These are phyloP conservation scores for Hypanus sabinus DNA, from an alignment of 2,113 vertebrate genomes.

Conservation along the genomic window DNA sequence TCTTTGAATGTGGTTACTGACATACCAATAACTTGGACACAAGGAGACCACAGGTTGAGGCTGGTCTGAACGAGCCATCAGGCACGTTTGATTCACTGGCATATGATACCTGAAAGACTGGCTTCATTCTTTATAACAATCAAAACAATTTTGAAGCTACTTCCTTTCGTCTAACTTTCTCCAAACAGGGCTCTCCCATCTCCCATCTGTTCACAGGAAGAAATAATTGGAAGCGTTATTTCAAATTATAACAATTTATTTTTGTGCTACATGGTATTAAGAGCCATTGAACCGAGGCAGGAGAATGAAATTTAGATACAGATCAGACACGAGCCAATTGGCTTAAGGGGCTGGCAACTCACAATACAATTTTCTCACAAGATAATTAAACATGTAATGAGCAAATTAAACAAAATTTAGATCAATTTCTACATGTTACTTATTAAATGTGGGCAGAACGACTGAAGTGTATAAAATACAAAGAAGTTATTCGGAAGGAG, in stretches of 20 bases:
- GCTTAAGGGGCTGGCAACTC: not conserved
- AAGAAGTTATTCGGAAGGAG: not conserved
- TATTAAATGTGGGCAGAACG: not conserved
- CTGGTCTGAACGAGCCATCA: not conserved
- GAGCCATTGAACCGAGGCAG: not conserved
- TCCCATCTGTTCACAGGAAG: not conserved
- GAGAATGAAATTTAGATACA: not conserved
- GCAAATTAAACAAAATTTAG: not conserved
- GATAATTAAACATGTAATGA: conserved; percentile 18
- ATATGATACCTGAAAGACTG: not conserved
- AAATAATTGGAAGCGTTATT: not conserved
- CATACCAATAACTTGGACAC: not conserved
- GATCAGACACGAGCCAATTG: not conserved
- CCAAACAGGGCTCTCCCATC: not conserved
- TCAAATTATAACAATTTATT: not conserved
- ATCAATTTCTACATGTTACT: not conserved
- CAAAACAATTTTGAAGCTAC: not conserved
- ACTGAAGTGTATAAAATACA: not conserved
- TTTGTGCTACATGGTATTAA: not conserved
- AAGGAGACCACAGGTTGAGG: not conserved
- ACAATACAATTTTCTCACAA: not conserved
- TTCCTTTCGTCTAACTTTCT: not conserved
- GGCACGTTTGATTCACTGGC: not conserved
- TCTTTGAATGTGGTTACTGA: not conserved
- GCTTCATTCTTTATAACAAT: not conserved